Evolutionary conservation across 1,140 invertebrate species (phyloP).

Genomic region (Linepithema humile): DNA sequence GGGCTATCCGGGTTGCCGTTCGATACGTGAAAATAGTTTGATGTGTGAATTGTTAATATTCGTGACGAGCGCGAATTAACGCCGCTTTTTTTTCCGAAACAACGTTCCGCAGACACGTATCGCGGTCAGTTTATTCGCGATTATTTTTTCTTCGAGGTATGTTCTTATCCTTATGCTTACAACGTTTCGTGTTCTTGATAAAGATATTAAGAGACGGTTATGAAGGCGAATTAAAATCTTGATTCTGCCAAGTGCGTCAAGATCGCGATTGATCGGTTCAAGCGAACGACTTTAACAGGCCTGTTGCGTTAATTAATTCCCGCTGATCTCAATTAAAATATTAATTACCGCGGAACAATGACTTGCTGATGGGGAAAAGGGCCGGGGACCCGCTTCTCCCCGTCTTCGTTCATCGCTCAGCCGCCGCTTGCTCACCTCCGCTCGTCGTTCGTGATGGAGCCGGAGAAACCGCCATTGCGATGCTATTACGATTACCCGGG

Average conservation of each 20-base stretch:
- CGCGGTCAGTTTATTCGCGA: constrained; percentile 5
- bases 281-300: constrained; percentile 68
- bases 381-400: constrained; percentile 33
- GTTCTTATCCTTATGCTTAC: background rate
- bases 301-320: constrained; percentile 81
- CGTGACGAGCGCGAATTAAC: background rate
- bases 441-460: constrained; percentile 55
- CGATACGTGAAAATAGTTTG: background rate
- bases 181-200: background rate
- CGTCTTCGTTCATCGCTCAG: constrained; percentile 54
- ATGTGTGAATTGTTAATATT: background rate
- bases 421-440: constrained; percentile 63
- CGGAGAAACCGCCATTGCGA: constrained; percentile 76
- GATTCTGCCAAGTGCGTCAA: constrained; percentile 56
- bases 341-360: constrained; percentile 81
- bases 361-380: constrained; percentile 64
- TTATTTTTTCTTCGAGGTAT: background rate
- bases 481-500: constrained; percentile 83
- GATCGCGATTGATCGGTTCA: constrained; percentile 65
- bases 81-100: background rate
- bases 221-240: constrained; percentile 33
- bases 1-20: background rate
- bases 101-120: too few species aligned
- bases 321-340: constrained; percentile 83
- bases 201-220: constrained; percentile 28